Conservation (phyloP, 2,888 invertebrate genomes). For the Brenthis ino region DNA sequence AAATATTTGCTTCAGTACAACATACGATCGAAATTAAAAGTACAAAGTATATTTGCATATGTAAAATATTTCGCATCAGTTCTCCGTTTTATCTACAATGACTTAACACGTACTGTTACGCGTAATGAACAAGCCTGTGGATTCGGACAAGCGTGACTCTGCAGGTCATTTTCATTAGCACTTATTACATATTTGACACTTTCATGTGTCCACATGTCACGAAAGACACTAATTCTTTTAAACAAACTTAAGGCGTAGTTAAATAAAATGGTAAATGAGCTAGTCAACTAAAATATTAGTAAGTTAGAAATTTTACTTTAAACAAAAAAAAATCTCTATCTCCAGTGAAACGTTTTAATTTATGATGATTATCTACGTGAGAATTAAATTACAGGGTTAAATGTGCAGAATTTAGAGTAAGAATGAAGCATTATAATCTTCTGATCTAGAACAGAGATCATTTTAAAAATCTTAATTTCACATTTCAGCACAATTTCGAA, state of each 20-base stretch:
- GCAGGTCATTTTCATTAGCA: constrained; percentile 47
- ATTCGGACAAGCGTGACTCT: constrained; percentile 36
- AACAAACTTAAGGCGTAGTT: constrained; percentile 20
- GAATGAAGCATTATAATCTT: constrained; percentile 15
- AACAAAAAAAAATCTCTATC: no score
- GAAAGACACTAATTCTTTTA: constrained; percentile 43
- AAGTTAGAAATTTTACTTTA: no score
- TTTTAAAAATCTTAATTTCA: constrained; percentile 20
- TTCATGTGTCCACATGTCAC: constrained; percentile 47
- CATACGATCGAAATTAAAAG: neutral
- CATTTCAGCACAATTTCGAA: constrained; percentile 8
- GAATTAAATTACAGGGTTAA: constrained; percentile 20
- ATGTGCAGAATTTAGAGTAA: constrained; percentile 17
- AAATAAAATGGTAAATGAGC: neutral
- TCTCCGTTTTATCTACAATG: neutral
- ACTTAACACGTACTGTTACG: neutral
- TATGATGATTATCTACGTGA: constrained; percentile 20
- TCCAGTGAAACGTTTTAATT: neutral
- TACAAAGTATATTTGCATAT: neutral
- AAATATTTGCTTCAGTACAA: neutral
- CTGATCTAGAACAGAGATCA: constrained; percentile 16
- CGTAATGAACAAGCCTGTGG: constrained; percentile 28
- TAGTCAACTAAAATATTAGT: no score
- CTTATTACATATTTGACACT: constrained; percentile 46
- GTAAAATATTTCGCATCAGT: neutral